Evolutionary conservation across 2,113 vertebrate genomes (phyloP), one percentile per base, ranked within the genome.

Genomic region (Mesoclemmys tuberculata): DNA sequence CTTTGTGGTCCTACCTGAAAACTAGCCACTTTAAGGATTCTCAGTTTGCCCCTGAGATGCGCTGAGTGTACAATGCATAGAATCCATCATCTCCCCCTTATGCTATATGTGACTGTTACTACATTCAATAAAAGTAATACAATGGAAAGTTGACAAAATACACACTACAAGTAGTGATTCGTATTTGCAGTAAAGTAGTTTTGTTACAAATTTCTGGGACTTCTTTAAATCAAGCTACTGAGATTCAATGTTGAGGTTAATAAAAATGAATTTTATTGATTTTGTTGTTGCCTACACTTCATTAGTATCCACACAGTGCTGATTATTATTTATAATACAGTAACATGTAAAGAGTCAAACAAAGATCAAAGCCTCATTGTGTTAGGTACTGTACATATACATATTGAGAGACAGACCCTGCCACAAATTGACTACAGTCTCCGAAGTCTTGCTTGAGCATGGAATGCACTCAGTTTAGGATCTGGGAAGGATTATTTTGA

Each of bases 1-100:
- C 5, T 84, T 80, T 68, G 10, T 82, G 4, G 4, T 64, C 75
- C 16, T 26, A 2, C 71, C 41, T 44, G 38, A 12, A 27, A 75
- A 27, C 38, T 9, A 0, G 2, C 1, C 0, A 1, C 13, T 64
- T 64, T 31, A 41, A 49, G 8, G 8, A n/a, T 64, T 86, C 88
- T 13, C 10, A 51, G 2, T 35, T 88, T 52, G 1, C 71, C 79
- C 7, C 13, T 56, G 10, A 7, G 2, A 0, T 64, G 2, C 71
- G 1, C 4, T 84, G 8, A 4, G 14, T 75, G 10, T 61, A 8
- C 10, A 80, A 5, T 8, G 19, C 16, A 29, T 41, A 10, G 16
- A 74, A 6, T 19, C 55, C 46, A 56, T 5, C 18, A 10, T 51
- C 9, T 64, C 27, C 0, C 0, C 19, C 10, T 2, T 56, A 8